Conservation (phyloP, 2,797 vertebrate genomes). For the Myripristis jacobus region DNA sequence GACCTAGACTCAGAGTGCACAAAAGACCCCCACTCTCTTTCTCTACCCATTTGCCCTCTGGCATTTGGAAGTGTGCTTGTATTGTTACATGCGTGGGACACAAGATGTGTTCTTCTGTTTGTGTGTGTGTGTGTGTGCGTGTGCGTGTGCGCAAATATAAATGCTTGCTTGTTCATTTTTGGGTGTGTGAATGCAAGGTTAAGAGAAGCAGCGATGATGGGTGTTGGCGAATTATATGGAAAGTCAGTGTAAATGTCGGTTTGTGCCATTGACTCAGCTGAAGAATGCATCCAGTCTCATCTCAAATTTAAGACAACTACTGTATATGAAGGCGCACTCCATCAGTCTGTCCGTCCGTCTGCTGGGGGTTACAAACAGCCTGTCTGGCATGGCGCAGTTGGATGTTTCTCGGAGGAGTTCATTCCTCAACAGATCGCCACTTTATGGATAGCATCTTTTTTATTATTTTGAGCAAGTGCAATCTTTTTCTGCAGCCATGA, state of each 20-base stretch:
- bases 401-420: conserved; percentile 62
- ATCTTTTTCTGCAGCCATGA: conserved; percentile 66
- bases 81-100: conserved; percentile 39
- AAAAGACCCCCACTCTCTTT: conserved; percentile 64
- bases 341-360: conserved; percentile 67
- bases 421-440: conserved; percentile 69
- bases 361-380: conserved; percentile 57
- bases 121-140: background rate
- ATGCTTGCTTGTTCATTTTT: conserved; percentile 8
- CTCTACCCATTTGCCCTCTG: conserved; percentile 71
- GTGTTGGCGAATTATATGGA: background rate
- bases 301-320: conserved; percentile 50
- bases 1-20: conserved; percentile 73
- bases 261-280: conserved; percentile 33
- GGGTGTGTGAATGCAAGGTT: conserved; percentile 16
- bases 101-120: background rate
- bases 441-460: conserved; percentile 73
- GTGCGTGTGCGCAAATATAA: background rate
- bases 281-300: conserved; percentile 54
- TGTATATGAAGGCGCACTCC: conserved; percentile 55
- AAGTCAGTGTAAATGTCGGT: background rate
- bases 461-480: conserved; percentile 69
- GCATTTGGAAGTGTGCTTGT: conserved; percentile 62
- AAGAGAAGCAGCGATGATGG: conserved; percentile 4
- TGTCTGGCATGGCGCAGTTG: conserved; percentile 60